phyloP scores from a whole-genome alignment of 1,140 invertebrate genomes.

The Hyphantria cunea region DNA sequence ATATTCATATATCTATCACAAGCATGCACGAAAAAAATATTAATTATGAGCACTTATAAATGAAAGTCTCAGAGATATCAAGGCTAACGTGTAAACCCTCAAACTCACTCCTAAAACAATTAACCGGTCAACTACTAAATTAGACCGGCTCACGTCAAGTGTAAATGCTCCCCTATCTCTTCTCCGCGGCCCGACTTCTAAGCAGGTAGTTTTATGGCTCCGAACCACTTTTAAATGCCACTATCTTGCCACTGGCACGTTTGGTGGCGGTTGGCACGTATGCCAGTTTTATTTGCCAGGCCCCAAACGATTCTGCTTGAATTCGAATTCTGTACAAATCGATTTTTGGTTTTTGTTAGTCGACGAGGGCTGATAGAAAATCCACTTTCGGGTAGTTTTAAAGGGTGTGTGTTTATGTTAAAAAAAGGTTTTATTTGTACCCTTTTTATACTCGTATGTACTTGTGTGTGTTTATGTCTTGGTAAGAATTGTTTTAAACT shows the following conservation, averaged over 20 bases:
- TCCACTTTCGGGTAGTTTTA: background rate
- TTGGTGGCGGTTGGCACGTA: conserved; percentile 46
- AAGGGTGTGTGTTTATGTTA: background rate
- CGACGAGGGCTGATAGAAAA: conserved; percentile 12
- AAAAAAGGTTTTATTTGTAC: no score
- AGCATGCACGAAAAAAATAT: no score
- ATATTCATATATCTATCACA: no score
- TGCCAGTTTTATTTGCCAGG: conserved; percentile 47
- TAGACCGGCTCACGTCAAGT: conserved; percentile 11
- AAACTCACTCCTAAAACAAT: no score
- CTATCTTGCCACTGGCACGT: conserved; percentile 54
- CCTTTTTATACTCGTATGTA: no score
- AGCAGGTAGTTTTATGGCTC: conserved; percentile 61
- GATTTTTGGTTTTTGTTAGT: conserved; percentile 24
- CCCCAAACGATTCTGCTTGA: conserved; percentile 32
- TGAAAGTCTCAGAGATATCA: no score
- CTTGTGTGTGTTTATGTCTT: no score
- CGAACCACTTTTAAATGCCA: conserved; percentile 61
- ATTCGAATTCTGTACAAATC: conserved; percentile 25
- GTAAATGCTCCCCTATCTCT: conserved; percentile 32
- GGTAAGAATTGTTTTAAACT: no score
- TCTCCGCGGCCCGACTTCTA: conserved; percentile 60
- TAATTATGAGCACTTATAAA: no score
- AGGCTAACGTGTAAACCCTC: no score
- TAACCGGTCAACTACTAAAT: conserved; percentile 16